These are phyloP conservation scores for Malurus splendens DNA, from an alignment of 2,797 vertebrate species.

Conservation along the genomic window DNA sequence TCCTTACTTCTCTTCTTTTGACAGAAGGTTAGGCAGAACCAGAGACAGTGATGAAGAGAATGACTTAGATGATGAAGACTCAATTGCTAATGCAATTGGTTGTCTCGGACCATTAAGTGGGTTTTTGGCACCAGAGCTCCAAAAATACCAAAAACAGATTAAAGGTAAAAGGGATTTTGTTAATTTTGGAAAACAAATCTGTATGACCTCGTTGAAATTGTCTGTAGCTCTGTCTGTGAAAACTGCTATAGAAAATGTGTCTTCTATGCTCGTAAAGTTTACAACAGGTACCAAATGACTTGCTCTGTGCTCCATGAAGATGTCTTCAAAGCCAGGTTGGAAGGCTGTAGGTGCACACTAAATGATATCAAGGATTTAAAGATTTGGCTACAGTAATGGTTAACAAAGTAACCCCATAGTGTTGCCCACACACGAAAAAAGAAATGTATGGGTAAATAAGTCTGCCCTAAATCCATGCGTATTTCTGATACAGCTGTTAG, in stretches of 20 bases:
- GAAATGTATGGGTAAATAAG: not conserved
- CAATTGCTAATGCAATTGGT: slow-evolving; percentile 83
- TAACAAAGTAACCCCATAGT: not conserved
- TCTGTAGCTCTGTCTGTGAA: not conserved
- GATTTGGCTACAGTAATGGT: not conserved
- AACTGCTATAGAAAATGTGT: not conserved
- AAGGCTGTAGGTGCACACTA: not conserved
- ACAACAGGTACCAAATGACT: not conserved
- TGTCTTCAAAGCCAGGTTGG: not conserved
- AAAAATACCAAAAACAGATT: slow-evolving; percentile 89
- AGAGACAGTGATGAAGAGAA: slow-evolving; percentile 95
- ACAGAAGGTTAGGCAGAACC: slow-evolving; percentile 68
- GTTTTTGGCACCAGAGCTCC: slow-evolving; percentile 88
- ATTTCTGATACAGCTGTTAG: not conserved
- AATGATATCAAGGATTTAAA: not conserved
- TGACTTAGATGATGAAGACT: slow-evolving; percentile 90
- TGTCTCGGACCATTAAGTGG: slow-evolving; percentile 95
- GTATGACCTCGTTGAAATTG: not conserved
- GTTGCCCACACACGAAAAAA: not conserved
- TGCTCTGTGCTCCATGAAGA: not conserved
- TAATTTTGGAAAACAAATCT: not conserved
- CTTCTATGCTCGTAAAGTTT: not conserved
- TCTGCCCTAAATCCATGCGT: not conserved
- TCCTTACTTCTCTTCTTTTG: slow-evolving; percentile 1
- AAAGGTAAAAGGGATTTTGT: slow-evolving; percentile 79